Conservation (phyloP, 2,113 vertebrate genomes). For the Rattus norvegicus region GRCr8 NC_086028.1:48227501-48228000, state of each 20-base stretch:
- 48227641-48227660: not conserved
- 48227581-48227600: not conserved
- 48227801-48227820: not conserved
- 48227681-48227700: not conserved
- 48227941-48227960: not conserved
- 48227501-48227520: not conserved
- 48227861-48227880: not conserved
- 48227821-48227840: not conserved
- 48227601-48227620: not conserved
- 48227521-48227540: not conserved
- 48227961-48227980: not conserved
- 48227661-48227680: constrained; percentile 8
- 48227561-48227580: not conserved
- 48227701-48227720: not conserved
- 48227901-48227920: not conserved
- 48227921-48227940: constrained; percentile 15
- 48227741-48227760: not conserved
- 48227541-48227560: not conserved
- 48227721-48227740: constrained; percentile 4
- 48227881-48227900: not conserved
- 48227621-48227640: not conserved
- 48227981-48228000: not conserved
- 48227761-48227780: not conserved
- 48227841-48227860: not conserved
- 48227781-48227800: not conserved